Conservation (phyloP, 2,113 vertebrate genomes). For the Zapornia atra region DNA sequence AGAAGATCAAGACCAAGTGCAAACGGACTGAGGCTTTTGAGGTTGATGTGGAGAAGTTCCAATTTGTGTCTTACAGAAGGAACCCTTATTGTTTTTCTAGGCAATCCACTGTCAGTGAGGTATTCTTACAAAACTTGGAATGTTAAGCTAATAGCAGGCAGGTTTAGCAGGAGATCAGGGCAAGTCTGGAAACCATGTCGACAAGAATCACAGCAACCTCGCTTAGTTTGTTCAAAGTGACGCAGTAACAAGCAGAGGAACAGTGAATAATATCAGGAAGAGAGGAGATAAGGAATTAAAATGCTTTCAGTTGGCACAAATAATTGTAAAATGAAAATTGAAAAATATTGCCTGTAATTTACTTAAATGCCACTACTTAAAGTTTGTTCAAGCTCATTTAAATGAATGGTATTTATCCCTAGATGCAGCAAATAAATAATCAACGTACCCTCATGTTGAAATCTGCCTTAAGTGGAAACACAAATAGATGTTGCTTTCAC, state of each 20-base stretch:
- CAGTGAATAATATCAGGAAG: neutral
- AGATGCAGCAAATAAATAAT: slow-evolving; percentile 17
- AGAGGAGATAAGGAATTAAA: neutral
- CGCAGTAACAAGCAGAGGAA: neutral
- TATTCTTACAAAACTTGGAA: neutral
- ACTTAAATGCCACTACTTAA: neutral
- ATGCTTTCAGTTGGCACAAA: neutral
- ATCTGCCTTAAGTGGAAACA: slow-evolving; percentile 1
- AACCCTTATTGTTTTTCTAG: neutral
- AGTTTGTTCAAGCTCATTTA: neutral
- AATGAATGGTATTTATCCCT: neutral
- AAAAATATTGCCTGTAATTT: neutral
- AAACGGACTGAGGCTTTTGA: neutral
- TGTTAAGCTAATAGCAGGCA: neutral
- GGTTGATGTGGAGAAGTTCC: neutral
- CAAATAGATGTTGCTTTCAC: slow-evolving; percentile 17
- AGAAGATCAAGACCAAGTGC: neutral
- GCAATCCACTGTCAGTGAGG: neutral
- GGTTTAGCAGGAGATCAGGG: neutral
- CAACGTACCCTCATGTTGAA: neutral
- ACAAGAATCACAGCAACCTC: neutral
- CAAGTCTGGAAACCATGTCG: neutral
- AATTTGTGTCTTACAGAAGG: neutral
- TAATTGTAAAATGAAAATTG: neutral
- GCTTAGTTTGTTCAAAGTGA: neutral